Evolutionary conservation across 2,113 vertebrate genomes (phyloP).

Genomic region (Tinamus guttatus): DNA sequence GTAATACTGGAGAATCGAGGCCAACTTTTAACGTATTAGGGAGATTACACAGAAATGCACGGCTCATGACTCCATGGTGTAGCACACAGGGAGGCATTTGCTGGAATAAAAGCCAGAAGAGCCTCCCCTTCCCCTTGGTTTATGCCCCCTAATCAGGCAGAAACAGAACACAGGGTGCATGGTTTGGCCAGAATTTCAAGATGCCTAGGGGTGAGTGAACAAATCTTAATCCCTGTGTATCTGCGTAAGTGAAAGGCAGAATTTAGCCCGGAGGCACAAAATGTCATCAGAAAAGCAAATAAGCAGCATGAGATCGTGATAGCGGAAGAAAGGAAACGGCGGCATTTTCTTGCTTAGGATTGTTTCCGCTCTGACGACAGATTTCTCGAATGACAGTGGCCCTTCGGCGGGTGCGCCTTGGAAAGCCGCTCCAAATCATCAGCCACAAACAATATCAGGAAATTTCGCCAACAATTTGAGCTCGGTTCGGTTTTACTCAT

Average conservation of each 20-base stretch:
- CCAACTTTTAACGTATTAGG: slow-evolving; percentile 51
- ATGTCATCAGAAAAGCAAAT: slow-evolving; percentile 36
- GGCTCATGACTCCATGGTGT: neutral
- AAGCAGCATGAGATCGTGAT: neutral
- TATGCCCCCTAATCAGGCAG: neutral
- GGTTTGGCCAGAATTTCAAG: neutral
- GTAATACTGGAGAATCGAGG: slow-evolving; percentile 20
- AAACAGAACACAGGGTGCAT: neutral
- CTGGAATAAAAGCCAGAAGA: neutral
- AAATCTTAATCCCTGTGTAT: neutral
- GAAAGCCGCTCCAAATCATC: slow-evolving; percentile 51
- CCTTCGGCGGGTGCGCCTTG: slow-evolving; percentile 16
- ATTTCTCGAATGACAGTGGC: slow-evolving; percentile 33
- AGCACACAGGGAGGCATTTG: neutral
- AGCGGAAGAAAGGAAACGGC: slow-evolving; percentile 22
- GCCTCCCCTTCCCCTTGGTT: neutral
- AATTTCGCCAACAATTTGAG: neutral
- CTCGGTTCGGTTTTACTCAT: slow-evolving; percentile 17
- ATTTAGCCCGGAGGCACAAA: neutral
- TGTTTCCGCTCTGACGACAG: slow-evolving; percentile 51
- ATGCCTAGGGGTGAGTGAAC: neutral
- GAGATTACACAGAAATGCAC: slow-evolving; percentile 19
- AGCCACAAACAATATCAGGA: slow-evolving; percentile 59
- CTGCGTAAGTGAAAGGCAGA: neutral
- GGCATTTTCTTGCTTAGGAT: slow-evolving; percentile 28